These are phyloP conservation scores for Acanthopleura granulata DNA, from an alignment of 2,888 invertebrate species.

Conservation along the genomic window DNA sequence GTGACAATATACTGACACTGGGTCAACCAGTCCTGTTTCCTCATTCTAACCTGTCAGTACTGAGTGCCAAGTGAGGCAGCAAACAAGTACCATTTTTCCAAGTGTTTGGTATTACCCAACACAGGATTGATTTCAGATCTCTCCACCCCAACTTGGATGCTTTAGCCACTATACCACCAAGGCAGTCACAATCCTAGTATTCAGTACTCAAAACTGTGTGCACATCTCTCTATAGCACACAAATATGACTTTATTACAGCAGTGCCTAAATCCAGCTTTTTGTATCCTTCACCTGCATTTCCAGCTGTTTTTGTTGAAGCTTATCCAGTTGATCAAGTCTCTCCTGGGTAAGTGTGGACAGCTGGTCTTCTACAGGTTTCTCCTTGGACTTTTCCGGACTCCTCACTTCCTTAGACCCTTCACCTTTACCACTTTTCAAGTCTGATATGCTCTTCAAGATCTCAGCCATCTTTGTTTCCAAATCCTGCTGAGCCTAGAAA, in stretches of 20 bases:
- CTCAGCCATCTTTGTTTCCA: constrained; percentile 55
- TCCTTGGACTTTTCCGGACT: constrained; percentile 28
- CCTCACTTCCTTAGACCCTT: neutral
- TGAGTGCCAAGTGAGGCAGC: too few species aligned
- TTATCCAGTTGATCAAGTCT: constrained; percentile 59
- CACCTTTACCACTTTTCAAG: constrained; percentile 27
- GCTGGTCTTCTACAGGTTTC: constrained; percentile 49
- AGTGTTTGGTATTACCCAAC: too few species aligned
- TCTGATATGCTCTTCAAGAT: constrained; percentile 48
- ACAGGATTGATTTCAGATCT: neutral
- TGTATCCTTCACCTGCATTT: constrained; percentile 51
- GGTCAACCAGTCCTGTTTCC: too few species aligned
- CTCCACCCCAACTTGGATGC: neutral
- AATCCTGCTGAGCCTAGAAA: constrained; percentile 58
- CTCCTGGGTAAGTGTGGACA: constrained; percentile 54
- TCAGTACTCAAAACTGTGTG: too few species aligned
- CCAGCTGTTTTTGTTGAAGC: constrained; percentile 58
- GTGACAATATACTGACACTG: too few species aligned
- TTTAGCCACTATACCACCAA: too few species aligned
- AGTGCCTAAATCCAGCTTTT: too few species aligned
- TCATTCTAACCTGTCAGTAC: too few species aligned
- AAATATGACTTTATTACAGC: too few species aligned
- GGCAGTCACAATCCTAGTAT: too few species aligned
- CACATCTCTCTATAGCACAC: too few species aligned
- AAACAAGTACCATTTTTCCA: too few species aligned